Base-by-base conservation (phyloP, 2,797 vertebrate genomes). In the Betta splendens region DNA sequence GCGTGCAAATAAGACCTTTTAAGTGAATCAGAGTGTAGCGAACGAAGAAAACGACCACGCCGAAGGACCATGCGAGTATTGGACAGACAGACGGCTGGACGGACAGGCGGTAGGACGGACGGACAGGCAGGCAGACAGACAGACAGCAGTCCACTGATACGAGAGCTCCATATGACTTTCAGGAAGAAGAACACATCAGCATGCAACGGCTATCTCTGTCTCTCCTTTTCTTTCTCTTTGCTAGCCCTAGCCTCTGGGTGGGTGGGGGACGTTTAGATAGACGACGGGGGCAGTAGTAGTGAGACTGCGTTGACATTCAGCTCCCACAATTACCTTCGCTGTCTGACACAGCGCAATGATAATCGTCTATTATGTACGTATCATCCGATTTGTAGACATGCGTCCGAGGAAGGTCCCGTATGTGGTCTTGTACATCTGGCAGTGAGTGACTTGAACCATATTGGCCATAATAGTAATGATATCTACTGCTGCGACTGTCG, bases 371-470 rank as follows among this genome's bases (percentile, higher is more conserved):
- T 89, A 96, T 90, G 93, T 98, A 99, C 81, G 94, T 94, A 89
- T 99, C 97, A 72, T 99, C 98, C 57, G 94, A 95, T 91, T 97
- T 97, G 92, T 98, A 97, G 54, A 94, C 88, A 80, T 97, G 95
- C 69, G 94, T 96, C 92, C 95, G 92, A 26, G 96, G 95, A 85
- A 96, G 93, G n/a, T 98, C 96, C 91, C 92, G 94, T 85, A 94
- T 93, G 82, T 98, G 95, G 85, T 98, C 96, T 91, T 99, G 97
- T 75, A 99, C 98, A 45, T 99, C 98, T 84, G 97, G 98, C 86
- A 99, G 93, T 50, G 97, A 99, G 91, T 99, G 97, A 90, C 98
- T 99, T 91, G 97, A 98, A 90, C 96, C 97, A 86, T 96, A 98
- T 23, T 93, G 94, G 70, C 87, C 87, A 25, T 90, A 85, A 85